These are phyloP conservation scores for Thalassarche chlororhynchos DNA, from an alignment of 2,113 vertebrate genomes.

Conservation along the genomic window DNA sequence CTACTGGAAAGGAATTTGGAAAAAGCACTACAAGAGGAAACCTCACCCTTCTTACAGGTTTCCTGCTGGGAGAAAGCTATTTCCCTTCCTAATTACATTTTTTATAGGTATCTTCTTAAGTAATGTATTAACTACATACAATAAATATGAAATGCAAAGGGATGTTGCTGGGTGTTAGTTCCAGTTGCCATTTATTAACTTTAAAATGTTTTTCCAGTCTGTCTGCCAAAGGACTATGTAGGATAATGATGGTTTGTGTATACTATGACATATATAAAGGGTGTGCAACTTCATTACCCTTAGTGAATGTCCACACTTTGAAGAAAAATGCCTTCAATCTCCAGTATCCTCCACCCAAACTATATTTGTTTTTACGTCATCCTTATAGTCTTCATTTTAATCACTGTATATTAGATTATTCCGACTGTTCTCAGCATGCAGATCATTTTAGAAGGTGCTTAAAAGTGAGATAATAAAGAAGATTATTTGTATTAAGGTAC, in stretches of 20 bases:
- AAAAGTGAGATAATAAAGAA: background rate
- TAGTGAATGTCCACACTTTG: background rate
- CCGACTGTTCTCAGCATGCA: background rate
- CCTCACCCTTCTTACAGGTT: constrained; percentile 5
- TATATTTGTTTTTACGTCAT: background rate
- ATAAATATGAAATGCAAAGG: background rate
- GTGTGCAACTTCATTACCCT: background rate
- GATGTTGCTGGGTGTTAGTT: constrained; percentile 1
- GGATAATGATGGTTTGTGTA: background rate
- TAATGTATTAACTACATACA: background rate
- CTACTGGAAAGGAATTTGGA: background rate
- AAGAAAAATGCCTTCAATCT: background rate
- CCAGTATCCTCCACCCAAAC: constrained; percentile 5
- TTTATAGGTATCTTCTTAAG: background rate
- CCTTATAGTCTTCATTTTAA: background rate
- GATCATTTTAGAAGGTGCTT: background rate
- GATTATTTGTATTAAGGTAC: background rate
- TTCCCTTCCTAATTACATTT: background rate
- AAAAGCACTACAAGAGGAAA: background rate
- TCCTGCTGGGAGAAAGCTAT: background rate
- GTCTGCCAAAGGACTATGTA: background rate
- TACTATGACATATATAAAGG: background rate
- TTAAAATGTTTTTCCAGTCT: constrained; percentile 32
- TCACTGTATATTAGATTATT: background rate
- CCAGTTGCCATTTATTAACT: background rate